Percentiles rank a stretch among this genome's conserved stretches.
These are phyloP conservation scores for Ctenopoma multispine DNA, from an alignment of 2,797 vertebrate genomes.

Conservation along the genomic window DNA sequence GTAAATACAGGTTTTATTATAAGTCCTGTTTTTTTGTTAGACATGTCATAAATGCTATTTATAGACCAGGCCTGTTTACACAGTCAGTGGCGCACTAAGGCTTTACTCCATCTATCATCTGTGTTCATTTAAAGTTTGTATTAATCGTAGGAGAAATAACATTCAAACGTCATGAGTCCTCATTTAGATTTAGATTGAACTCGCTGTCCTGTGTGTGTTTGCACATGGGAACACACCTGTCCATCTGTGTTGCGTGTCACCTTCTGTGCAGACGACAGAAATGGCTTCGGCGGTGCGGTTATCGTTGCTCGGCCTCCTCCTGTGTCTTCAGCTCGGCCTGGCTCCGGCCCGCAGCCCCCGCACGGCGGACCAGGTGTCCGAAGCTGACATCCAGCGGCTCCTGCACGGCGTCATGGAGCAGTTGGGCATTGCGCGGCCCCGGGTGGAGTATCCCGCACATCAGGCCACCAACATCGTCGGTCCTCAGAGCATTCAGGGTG, in stretches of 20 bases:
- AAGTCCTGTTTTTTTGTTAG: not conserved
- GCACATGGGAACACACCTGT: not conserved
- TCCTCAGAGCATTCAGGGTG: conserved; percentile 96
- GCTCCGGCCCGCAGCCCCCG: conserved; percentile 86
- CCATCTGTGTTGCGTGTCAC: not conserved
- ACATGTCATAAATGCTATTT: conserved; percentile 12
- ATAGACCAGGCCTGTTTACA: conserved; percentile 26
- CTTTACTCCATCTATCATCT: conserved; percentile 1
- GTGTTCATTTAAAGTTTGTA: no score
- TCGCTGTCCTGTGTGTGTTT: no score
- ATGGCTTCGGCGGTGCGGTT: conserved; percentile 67
- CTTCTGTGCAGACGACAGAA: conserved; percentile 42
- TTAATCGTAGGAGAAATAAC: not conserved
- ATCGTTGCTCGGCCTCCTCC: conserved; percentile 80
- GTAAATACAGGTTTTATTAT: not conserved
- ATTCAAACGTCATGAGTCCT: no score
- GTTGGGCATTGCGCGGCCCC: conserved; percentile 93
- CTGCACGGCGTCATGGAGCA: conserved; percentile 98
- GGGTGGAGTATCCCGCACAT: conserved; percentile 96
- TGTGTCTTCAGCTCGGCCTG: conserved; percentile 77
- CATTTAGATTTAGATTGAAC: no score
- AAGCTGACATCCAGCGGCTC: conserved; percentile 94
- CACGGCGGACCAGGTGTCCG: conserved; percentile 90
- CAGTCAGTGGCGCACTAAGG: conserved; percentile 30
- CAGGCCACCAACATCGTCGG: conserved; percentile 97